These are phyloP conservation scores for Rhamnusium bicolor DNA, from an alignment of 2,888 invertebrate species.

Conservation along the genomic window DNA sequence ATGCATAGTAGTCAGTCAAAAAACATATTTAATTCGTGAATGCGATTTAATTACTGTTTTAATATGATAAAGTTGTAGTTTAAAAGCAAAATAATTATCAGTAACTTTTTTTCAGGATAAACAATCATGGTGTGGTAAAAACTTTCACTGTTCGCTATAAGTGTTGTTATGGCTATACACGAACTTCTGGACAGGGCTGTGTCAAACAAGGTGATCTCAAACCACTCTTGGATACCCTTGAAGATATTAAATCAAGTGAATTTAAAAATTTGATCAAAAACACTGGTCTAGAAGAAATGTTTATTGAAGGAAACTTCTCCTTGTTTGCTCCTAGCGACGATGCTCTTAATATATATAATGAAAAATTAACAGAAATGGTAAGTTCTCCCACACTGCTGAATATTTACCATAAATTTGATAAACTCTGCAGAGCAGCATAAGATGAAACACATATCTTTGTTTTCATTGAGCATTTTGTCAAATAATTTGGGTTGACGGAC, in stretches of 20 bases:
- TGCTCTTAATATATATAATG: conserved; percentile 75
- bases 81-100: conserved; percentile 2
- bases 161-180: conserved; percentile 80
- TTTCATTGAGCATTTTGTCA: too few relatives aligned
- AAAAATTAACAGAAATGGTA: conserved; percentile 74
- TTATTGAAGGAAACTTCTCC: conserved; percentile 75
- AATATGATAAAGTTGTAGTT: neutral
- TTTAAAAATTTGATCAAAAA: conserved; percentile 74
- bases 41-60: neutral
- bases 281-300: conserved; percentile 71
- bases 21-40: too few relatives aligned
- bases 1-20: too few relatives aligned
- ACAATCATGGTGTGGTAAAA: conserved; percentile 76
- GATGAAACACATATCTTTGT: too few relatives aligned
- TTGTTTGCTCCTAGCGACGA: conserved; percentile 77
- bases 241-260: conserved; percentile 75
- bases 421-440: neutral
- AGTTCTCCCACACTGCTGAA: conserved; percentile 52
- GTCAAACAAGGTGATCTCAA: conserved; percentile 74
- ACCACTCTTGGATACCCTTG: conserved; percentile 74
- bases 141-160: conserved; percentile 77
- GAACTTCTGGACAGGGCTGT: conserved; percentile 66
- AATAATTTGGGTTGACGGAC: too few relatives aligned
- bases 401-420: neutral
- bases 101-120: conserved; percentile 69